Percentiles rank a stretch among this genome's conserved stretches.
phyloP scores from a whole-genome alignment of 2,888 invertebrate genomes.

The Tinea trinotella region DNA sequence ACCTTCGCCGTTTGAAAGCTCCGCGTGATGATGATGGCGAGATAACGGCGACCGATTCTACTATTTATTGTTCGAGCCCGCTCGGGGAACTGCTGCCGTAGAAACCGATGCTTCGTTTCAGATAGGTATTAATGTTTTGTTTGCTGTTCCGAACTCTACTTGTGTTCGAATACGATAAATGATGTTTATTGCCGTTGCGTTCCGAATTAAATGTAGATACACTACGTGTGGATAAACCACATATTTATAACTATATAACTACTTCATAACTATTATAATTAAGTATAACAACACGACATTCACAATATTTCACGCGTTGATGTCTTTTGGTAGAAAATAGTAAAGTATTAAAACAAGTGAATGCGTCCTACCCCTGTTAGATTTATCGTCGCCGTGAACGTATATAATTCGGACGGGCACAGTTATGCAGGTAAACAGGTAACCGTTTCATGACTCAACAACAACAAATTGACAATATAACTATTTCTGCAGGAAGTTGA shows the following conservation, averaged over 20 bases:
- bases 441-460: background rate
- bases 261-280: no score
- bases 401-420: no score
- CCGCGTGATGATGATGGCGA: conserved; percentile 64
- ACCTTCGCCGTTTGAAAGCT: conserved; percentile 57
- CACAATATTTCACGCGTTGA: no score
- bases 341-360: no score
- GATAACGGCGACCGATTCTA: conserved; percentile 67
- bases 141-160: conserved; percentile 16
- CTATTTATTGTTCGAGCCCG: conserved; percentile 57
- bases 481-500: background rate
- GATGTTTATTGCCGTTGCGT: background rate
- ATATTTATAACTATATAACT: no score
- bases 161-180: conserved; percentile 10
- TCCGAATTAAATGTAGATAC: conserved; percentile 1
- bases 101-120: conserved; percentile 16
- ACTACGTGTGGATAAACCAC: no score
- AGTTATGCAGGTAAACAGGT: background rate
- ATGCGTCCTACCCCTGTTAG: no score
- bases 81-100: conserved; percentile 11
- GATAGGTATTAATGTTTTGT: conserved; percentile 18
- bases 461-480: background rate
- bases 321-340: no score
- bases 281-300: no score
- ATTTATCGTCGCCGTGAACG: no score